Evolutionary conservation across 1,140 invertebrate genomes (phyloP).

Genomic region (Dufourea novaeangliae): DNA sequence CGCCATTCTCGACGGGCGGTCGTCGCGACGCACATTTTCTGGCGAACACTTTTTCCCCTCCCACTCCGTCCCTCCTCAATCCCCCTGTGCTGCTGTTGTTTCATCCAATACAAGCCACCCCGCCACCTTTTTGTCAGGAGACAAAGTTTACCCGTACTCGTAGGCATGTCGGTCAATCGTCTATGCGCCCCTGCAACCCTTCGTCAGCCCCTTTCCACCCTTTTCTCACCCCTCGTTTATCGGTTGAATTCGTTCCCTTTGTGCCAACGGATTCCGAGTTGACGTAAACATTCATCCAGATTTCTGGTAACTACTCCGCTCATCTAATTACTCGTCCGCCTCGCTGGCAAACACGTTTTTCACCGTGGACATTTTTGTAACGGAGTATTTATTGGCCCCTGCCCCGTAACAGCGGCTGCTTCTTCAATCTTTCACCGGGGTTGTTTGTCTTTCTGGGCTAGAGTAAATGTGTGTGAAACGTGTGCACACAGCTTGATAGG

Average conservation of each 20-base stretch:
- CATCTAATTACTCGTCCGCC: background rate
- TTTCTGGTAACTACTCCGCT: background rate
- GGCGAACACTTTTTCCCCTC: constrained; percentile 46
- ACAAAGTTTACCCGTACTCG: constrained; percentile 31
- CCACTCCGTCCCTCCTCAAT: no score
- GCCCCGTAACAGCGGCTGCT: background rate
- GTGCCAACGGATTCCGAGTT: background rate
- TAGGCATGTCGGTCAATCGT: constrained; percentile 5
- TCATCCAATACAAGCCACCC: constrained; percentile 1
- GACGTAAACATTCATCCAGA: constrained; percentile 17
- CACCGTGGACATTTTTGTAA: background rate
- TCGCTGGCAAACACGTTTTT: background rate
- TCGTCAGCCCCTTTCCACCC: background rate
- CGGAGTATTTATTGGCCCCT: background rate
- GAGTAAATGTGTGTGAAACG: background rate
- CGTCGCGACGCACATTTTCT: constrained; percentile 60
- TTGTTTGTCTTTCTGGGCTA: background rate
- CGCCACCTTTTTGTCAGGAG: constrained; percentile 17
- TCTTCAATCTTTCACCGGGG: background rate
- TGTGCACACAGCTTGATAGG: background rate
- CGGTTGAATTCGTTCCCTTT: constrained; percentile 1
- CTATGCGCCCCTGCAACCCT: background rate
- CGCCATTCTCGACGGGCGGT: constrained; percentile 57
- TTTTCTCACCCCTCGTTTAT: background rate
- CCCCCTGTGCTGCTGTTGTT: constrained; percentile 24